phyloP scores from a whole-genome alignment of 2,797 vertebrate genomes.

The Hypotaenidia okinawae region DNA sequence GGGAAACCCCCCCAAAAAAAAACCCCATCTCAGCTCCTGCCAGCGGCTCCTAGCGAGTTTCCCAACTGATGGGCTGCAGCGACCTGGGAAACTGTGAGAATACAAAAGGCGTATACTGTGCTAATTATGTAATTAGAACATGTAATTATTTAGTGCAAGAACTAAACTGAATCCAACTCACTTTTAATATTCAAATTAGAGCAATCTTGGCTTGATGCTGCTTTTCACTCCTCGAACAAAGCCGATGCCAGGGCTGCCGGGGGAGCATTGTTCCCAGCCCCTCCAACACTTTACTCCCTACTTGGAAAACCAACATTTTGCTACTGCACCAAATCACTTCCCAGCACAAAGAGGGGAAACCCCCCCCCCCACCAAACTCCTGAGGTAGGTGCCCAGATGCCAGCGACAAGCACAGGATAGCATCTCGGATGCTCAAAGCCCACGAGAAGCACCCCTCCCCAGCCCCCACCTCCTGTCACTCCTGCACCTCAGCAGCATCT shows the following conservation, averaged over 20 bases:
- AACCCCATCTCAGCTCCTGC: fast-evolving
- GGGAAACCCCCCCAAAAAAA: not conserved
- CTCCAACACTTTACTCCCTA: not conserved
- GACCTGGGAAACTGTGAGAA: not conserved
- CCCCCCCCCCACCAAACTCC: not conserved
- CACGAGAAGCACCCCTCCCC: not conserved
- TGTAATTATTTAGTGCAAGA: conserved; percentile 44
- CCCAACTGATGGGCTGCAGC: not conserved
- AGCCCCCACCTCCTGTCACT: not conserved
- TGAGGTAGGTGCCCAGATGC: not conserved
- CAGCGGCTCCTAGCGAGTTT: not conserved
- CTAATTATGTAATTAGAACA: conserved; percentile 63
- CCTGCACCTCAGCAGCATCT: not conserved
- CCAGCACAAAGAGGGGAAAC: not conserved
- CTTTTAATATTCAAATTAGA: conserved; percentile 43
- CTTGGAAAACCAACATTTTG: not conserved
- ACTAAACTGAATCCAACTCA: conserved; percentile 9
- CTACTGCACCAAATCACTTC: not conserved
- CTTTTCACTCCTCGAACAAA: not conserved
- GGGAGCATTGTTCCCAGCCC: not conserved
- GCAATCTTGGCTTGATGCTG: not conserved
- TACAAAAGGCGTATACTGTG: not conserved
- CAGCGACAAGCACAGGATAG: not conserved
- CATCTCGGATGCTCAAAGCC: not conserved
- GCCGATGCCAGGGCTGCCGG: not conserved